Conservation (phyloP, 2,888 invertebrate species). For the Archaeoteleia sp. region DNA sequence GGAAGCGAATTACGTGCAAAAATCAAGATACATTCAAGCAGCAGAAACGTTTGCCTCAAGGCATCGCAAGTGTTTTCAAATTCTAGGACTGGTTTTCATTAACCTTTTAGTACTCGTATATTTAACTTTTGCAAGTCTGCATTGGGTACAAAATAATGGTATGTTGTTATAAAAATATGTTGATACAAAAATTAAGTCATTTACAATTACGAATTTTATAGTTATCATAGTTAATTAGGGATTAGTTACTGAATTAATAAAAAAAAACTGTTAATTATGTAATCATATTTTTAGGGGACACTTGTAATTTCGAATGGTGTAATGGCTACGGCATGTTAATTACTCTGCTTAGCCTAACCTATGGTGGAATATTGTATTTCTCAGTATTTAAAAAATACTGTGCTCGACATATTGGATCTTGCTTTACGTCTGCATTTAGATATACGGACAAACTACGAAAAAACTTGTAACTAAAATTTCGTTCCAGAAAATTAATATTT, state of each 20-base stretch:
- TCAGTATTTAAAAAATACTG: conserved; percentile 77
- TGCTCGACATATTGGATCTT: background rate
- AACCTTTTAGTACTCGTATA: conserved; percentile 62
- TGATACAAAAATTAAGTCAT: background rate
- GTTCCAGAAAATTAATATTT: no score
- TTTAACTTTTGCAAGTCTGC: conserved; percentile 62
- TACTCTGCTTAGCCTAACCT: conserved; percentile 79
- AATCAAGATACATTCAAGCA: no score
- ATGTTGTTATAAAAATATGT: conserved; percentile 4
- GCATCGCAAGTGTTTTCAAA: conserved; percentile 49
- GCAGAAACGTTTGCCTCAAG: conserved; percentile 11
- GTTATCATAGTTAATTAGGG: no score
- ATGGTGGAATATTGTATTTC: conserved; percentile 81
- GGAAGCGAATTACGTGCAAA: no score
- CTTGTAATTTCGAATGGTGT: conserved; percentile 75
- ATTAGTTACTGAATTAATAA: background rate
- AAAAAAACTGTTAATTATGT: background rate
- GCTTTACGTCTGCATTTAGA: background rate
- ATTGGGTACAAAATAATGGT: conserved; percentile 63
- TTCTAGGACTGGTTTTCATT: conserved; percentile 49
- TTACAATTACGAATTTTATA: no score
- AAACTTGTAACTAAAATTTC: conserved; percentile 3
- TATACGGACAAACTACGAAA: background rate
- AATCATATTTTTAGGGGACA: conserved; percentile 49
- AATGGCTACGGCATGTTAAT: conserved; percentile 84